Evolutionary conservation across 1,140 invertebrate genomes (phyloP), one percentile per base, ranked within the genome.

Genomic region (Geopemphigus sp.): DNA sequence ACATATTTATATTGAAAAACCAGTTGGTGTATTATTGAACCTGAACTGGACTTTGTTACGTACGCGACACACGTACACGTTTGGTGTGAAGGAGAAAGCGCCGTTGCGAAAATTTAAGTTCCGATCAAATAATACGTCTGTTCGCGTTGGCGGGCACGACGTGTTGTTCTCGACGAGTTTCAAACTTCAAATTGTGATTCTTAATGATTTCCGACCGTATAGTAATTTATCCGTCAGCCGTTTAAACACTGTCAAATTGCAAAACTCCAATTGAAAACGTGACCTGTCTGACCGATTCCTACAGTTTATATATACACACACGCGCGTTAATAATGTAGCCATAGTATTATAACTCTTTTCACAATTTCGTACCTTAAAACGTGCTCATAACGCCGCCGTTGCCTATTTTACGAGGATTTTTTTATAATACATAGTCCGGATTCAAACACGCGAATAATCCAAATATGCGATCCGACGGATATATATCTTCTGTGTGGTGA

Each of bases 231-330:
- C 72, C 12, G 6, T 68, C 39, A 5, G 39, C 39, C 26, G 22
- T 68, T 68, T 57, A 57, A 39, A 39, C 32, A 74, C 54, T 74
- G 29, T 57, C 29, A 39, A 74, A 56, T 74, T 22, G 29, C 12
- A 57, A 74, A 57, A 39, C 57, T 26, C 29, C 29, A 74, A 74
- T 74, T 74, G 57, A 74, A 74, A 74, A 74, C 72, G 72, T 74
- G 72, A 74, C 54, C 72, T 74, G 72, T 74, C 72, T 74, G 39
- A 57, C 72, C 53, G 72, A 74, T 74, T 74, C 72, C 54, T 17
- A 39, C 53, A 39, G 57, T 39, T 3, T 39, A 39, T 8, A 39
- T 8, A 39, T 8, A 3, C 32, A 39, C 32, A 39, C n/a, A n/a
- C n/a, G n/a, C n/a, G n/a, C n/a, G n/a, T n/a, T n/a, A 39, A 39